Conservation (phyloP, 2,113 vertebrate species). For the Pandion haliaetus region DNA sequence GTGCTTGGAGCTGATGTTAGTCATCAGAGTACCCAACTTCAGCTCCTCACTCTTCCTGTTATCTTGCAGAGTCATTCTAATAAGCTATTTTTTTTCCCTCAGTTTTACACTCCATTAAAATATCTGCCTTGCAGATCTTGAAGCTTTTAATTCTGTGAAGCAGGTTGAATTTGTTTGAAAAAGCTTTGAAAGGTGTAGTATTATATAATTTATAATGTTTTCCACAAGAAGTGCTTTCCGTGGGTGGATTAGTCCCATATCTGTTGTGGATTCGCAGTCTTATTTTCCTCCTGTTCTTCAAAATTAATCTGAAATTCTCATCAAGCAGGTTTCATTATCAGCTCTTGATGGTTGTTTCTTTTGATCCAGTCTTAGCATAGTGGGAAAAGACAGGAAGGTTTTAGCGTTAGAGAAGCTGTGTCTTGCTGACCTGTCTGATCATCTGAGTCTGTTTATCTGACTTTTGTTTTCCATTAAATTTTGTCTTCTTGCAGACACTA, state of each 20-base stretch:
- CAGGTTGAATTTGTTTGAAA: not conserved
- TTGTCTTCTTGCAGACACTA: constrained; percentile 77
- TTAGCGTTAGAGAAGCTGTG: not conserved
- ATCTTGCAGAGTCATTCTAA: not conserved
- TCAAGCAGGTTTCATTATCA: not conserved
- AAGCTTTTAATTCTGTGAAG: not conserved
- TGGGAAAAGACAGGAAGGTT: not conserved
- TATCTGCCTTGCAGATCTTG: not conserved
- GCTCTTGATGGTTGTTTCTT: not conserved
- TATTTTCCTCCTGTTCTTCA: not conserved
- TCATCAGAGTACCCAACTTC: not conserved
- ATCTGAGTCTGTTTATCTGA: not conserved
- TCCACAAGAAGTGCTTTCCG: not conserved
- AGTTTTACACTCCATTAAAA: not conserved
- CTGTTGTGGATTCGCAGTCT: not conserved
- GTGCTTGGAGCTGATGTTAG: not conserved
- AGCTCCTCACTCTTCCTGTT: not conserved
- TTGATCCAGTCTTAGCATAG: not conserved
- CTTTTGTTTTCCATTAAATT: not conserved
- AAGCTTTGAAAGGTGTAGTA: not conserved
- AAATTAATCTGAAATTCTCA: not conserved
- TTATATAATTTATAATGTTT: not conserved
- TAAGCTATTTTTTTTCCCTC: rapidly evolving
- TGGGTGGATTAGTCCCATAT: not conserved
- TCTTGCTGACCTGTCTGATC: not conserved